Conservation (phyloP, 2,113 vertebrate species). For the Crocuta crocuta region DNA sequence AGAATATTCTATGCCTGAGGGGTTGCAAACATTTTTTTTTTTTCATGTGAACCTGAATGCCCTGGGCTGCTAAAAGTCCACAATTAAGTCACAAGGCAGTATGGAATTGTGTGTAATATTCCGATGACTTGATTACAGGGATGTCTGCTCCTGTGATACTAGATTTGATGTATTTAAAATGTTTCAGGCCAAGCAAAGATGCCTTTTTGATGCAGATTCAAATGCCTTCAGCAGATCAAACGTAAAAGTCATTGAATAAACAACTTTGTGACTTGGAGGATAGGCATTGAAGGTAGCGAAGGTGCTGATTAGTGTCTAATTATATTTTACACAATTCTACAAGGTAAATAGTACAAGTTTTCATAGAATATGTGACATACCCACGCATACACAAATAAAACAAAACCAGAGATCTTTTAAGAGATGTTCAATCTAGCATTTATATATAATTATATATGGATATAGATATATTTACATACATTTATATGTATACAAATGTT, state of each 20-base stretch:
- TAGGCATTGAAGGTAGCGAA: neutral
- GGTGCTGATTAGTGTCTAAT: neutral
- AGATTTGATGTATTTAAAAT: neutral
- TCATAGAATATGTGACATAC: neutral
- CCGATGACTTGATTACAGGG: neutral
- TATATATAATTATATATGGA: neutral
- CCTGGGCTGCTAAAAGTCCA: neutral
- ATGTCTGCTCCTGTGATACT: neutral
- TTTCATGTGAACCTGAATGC: neutral
- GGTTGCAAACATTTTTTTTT: neutral
- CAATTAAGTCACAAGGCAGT: neutral
- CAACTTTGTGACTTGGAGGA: neutral
- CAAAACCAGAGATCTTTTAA: neutral
- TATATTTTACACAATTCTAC: neutral
- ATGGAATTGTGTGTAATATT: neutral
- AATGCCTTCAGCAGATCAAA: neutral
- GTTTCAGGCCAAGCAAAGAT: neutral
- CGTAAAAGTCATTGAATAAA: conserved; percentile 3
- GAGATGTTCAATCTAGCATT: neutral
- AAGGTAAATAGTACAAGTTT: neutral
- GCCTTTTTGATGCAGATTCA: neutral
- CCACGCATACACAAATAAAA: neutral
- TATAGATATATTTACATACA: neutral
- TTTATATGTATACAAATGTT: neutral
- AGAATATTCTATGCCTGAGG: neutral